Percentiles rank a stretch among this genome's conserved stretches.
Conservation (phyloP, 2,888 invertebrate genomes). For the Tachystola acroxantha region DNA sequence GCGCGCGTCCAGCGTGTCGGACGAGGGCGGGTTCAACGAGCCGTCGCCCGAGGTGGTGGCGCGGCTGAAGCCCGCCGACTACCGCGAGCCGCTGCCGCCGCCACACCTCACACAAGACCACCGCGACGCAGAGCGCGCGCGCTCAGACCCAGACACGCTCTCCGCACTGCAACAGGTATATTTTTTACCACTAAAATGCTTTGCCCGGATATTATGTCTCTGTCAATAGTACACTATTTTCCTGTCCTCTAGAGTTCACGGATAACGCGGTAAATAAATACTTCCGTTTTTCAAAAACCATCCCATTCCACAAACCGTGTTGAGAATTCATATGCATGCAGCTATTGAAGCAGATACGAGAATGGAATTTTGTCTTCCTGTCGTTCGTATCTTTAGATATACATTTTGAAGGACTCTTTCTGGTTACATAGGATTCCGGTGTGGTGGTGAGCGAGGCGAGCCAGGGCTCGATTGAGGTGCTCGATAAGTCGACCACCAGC, state of each 20-base stretch:
- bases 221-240: too few species aligned
- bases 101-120: constrained; percentile 49
- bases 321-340: too few species aligned
- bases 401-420: too few species aligned
- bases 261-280: too few species aligned
- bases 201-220: too few species aligned
- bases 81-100: constrained; percentile 51
- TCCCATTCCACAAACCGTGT: too few species aligned
- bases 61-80: constrained; percentile 68
- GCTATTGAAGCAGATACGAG: too few species aligned
- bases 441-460: constrained; percentile 75
- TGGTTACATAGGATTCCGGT: constrained; percentile 71
- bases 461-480: constrained; percentile 76
- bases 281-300: too few species aligned
- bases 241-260: too few species aligned
- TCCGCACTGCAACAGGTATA: constrained; percentile 67
- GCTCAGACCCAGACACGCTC: constrained; percentile 68
- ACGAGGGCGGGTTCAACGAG: constrained; percentile 86
- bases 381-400: too few species aligned
- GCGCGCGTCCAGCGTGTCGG: constrained; percentile 81
- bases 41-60: constrained; percentile 84
- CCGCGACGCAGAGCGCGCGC: constrained; percentile 54
- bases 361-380: too few species aligned
- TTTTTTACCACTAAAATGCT: too few species aligned
- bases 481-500: constrained; percentile 76